These are phyloP conservation scores for Lycophotia porphyrea DNA, from an alignment of 2,888 invertebrate genomes.

Conservation along the genomic window DNA sequence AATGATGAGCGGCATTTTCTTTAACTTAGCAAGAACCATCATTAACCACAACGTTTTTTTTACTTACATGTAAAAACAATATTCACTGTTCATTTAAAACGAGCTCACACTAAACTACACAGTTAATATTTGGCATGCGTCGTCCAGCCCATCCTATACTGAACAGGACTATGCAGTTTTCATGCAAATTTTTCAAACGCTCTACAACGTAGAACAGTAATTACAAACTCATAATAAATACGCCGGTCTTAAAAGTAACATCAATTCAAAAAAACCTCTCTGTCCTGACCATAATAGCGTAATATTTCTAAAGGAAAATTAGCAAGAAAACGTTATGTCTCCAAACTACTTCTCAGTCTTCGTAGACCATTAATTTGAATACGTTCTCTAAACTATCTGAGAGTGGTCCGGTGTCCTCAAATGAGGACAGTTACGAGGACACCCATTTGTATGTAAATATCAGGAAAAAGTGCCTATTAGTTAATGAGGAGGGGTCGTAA, in stretches of 20 bases:
- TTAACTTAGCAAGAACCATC: background rate
- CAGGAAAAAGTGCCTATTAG: slow-evolving; percentile 47
- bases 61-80: background rate
- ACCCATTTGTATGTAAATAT: slow-evolving; percentile 62
- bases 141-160: background rate
- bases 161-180: background rate
- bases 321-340: slow-evolving; percentile 43
- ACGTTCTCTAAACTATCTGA: slow-evolving; percentile 46
- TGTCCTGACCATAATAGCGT: slow-evolving; percentile 26
- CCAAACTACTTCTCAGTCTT: slow-evolving; percentile 39
- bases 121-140: background rate
- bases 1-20: background rate
- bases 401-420: slow-evolving; percentile 29
- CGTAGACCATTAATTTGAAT: slow-evolving; percentile 52
- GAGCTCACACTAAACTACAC: background rate
- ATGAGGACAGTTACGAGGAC: slow-evolving; percentile 33
- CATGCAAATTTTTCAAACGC: background rate
- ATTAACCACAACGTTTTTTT: background rate
- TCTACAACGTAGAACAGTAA: background rate
- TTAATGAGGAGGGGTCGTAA: slow-evolving; percentile 51
- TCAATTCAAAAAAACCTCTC: slow-evolving; percentile 34
- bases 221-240: slow-evolving; percentile 47
- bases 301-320: slow-evolving; percentile 54
- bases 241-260: slow-evolving; percentile 36
- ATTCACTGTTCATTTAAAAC: background rate